A percentile compares a stretch with the other conserved stretches of the same genome.
phyloP scores from a whole-genome alignment of 2,888 invertebrate species.

The Tetropium fuscum region DNA sequence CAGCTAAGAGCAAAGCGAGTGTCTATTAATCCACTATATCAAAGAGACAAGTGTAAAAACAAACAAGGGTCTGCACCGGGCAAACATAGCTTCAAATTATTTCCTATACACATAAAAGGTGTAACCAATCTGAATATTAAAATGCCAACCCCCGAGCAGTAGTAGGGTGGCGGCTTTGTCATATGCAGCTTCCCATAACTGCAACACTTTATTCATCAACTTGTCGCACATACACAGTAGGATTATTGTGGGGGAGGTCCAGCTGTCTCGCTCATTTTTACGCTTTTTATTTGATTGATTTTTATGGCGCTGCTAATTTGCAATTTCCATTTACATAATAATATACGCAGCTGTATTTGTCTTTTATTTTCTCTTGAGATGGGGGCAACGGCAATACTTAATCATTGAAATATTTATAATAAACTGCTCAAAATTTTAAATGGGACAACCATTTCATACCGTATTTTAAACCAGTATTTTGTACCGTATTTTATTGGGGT shows the following conservation, averaged over 20 bases:
- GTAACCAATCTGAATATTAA: conserved; percentile 68
- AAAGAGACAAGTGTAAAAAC: conserved; percentile 67
- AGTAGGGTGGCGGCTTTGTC: conserved; percentile 16
- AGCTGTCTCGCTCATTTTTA: conserved; percentile 63
- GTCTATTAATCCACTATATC: conserved; percentile 61
- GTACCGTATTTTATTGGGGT: too few species aligned
- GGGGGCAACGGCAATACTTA: too few species aligned
- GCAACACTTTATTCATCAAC: conserved; percentile 64
- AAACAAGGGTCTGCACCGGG: conserved; percentile 63
- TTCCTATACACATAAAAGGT: conserved; percentile 67
- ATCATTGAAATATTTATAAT: too few species aligned
- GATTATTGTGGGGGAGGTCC: conserved; percentile 65
- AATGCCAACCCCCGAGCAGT: conserved; percentile 51
- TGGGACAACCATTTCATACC: too few species aligned
- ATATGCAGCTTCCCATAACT: conserved; percentile 42
- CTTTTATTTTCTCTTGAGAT: conserved; percentile 44
- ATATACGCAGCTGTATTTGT: conserved; percentile 45
- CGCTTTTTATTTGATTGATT: conserved; percentile 60
- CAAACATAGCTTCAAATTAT: conserved; percentile 65
- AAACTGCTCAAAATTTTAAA: too few species aligned
- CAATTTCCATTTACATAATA: conserved; percentile 54
- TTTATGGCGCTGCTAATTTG: conserved; percentile 54
- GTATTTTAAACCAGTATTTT: too few species aligned
- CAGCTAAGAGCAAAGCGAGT: conserved; percentile 39
- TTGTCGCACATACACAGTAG: conserved; percentile 51